Evolutionary conservation across 2,113 vertebrate genomes (phyloP), one percentile per base, ranked within the genome.

Genomic region (Myotis yumanensis): DNA sequence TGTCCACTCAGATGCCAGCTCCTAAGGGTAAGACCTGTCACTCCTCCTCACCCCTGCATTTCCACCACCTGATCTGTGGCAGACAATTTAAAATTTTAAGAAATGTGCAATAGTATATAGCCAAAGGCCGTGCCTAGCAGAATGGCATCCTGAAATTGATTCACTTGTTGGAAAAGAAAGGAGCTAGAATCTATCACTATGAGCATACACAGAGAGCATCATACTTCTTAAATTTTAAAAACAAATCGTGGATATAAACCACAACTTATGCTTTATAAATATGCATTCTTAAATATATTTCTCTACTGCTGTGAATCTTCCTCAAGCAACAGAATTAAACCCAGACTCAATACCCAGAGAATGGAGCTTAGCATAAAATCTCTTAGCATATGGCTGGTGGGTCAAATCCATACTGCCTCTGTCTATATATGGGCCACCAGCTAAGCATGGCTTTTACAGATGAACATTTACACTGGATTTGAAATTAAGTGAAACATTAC

Each of bases 401-500:
- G 35, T 10, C 46, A 68, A 73, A 80, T 14, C 5, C 23, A 37
- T 3, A 20, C 37, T 16, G 0, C 32, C 77, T 40, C 51, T 82
- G 35, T 52, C 71, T 89, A 18, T 23, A 9, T 52, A 1, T 2
- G 20, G 23, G 11, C 43, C 30, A 5, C 43, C 22, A 15, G 68
- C 66, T 57, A 48, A 76, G 32, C 35, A 80, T 2, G 62, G 11
- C 17, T 87, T 87, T 68, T 68, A 72, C 35, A 92, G 35, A 62
- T 35, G 14, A 75, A 90, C 25, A 51, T n/a, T 57, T 52, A 82
- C 51, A 64, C 37, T 20, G 66, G 76, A 88, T 77, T 81, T 83
- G 37, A 84, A 82, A 23, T 69, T 86, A 86, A 92, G 64, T 88
- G 43, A 94, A 96, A 96, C 7, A 0, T 90, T 37, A 85, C 32